Evolutionary conservation across 2,888 invertebrate genomes (phyloP).

Genomic region (Agriopis marginaria): DNA sequence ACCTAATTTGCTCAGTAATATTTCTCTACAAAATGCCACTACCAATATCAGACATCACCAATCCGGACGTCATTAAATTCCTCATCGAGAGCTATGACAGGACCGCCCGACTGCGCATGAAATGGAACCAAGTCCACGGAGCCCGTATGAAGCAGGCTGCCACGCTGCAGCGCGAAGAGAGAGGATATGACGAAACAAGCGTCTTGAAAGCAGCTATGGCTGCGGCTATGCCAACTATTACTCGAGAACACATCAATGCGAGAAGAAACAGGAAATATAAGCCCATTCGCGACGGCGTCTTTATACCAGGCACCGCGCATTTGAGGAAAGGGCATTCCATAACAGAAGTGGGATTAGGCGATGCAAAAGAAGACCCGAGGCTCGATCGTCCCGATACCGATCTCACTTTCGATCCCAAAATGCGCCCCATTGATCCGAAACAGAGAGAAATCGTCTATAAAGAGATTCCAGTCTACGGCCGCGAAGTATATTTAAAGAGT

Average conservation of each 20-base stretch:
- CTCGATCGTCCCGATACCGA: slow-evolving; percentile 57
- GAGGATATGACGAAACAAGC: slow-evolving; percentile 53
- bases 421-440: slow-evolving; percentile 59
- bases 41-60: slow-evolving; percentile 55
- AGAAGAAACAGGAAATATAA: slow-evolving; percentile 47
- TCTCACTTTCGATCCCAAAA: slow-evolving; percentile 54
- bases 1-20: not conserved
- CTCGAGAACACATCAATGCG: slow-evolving; percentile 51
- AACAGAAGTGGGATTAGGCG: slow-evolving; percentile 59
- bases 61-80: slow-evolving; percentile 61
- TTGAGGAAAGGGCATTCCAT: slow-evolving; percentile 59
- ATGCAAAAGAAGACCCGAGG: slow-evolving; percentile 58
- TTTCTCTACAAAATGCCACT: slow-evolving; percentile 52
- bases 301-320: slow-evolving; percentile 48
- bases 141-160: slow-evolving; percentile 57
- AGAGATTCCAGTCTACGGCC: slow-evolving; percentile 56
- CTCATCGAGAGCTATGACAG: slow-evolving; percentile 63
- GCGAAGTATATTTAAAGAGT: slow-evolving; percentile 56
- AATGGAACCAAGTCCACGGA: slow-evolving; percentile 54
- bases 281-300: slow-evolving; percentile 52
- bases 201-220: slow-evolving; percentile 44
- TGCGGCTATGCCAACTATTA: slow-evolving; percentile 51
- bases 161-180: slow-evolving; percentile 54
- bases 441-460: slow-evolving; percentile 56
- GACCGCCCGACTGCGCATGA: slow-evolving; percentile 59